A percentile compares a stretch with the other conserved stretches of the same genome.
phyloP scores from a whole-genome alignment of 2,888 invertebrate genomes.

The Autographa pulchrina region DNA sequence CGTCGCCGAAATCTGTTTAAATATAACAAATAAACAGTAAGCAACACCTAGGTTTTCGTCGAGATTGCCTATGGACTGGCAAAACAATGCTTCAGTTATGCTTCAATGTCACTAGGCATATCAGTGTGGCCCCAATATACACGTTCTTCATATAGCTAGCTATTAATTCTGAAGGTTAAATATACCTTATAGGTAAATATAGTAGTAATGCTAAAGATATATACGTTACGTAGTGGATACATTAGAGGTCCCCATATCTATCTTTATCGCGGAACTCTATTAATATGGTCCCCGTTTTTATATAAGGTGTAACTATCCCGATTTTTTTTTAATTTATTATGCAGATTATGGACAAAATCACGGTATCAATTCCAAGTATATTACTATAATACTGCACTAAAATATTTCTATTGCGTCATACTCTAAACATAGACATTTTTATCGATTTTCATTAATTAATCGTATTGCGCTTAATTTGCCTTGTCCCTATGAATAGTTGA shows the following conservation, averaged over 20 bases:
- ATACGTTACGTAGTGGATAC: background rate
- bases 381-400: background rate
- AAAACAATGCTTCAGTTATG: background rate
- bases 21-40: background rate
- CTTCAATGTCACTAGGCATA: background rate
- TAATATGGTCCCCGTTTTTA: too few relatives aligned
- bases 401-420: background rate
- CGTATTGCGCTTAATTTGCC: background rate
- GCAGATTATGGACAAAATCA: too few relatives aligned
- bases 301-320: too few relatives aligned
- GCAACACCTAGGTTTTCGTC: background rate
- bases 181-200: background rate
- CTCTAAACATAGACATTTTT: background rate
- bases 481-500: background rate
- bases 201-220: background rate
- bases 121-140: background rate
- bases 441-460: conserved; percentile 1
- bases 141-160: background rate
- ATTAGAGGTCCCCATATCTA: background rate
- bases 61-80: background rate
- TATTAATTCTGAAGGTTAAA: conserved; percentile 4
- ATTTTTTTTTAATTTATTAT: too few relatives aligned
- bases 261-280: background rate
- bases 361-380: too few relatives aligned
- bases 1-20: background rate